These are phyloP conservation scores for Eremobia ochroleuca DNA, from an alignment of 2,888 invertebrate species.

Conservation along the genomic window DNA sequence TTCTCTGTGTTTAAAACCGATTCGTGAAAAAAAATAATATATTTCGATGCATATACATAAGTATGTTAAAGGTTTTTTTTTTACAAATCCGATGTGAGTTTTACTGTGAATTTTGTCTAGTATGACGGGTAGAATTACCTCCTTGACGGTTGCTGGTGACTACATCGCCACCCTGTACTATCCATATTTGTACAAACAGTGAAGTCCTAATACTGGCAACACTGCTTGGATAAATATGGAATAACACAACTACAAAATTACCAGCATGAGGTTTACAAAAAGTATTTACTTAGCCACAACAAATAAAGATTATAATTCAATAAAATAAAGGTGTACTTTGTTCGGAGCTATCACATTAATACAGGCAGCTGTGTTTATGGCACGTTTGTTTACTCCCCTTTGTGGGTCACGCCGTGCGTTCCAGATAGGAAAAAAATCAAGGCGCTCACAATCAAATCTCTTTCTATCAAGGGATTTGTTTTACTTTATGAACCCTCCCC, in stretches of 20 bases:
- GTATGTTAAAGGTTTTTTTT: neutral
- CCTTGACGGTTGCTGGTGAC: neutral
- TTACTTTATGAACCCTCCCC: slow-evolving; percentile 58
- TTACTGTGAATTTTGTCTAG: neutral
- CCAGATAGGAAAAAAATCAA: slow-evolving; percentile 67
- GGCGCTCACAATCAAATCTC: slow-evolving; percentile 69
- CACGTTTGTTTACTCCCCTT: slow-evolving; percentile 74
- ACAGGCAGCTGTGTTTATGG: slow-evolving; percentile 71
- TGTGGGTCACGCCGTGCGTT: slow-evolving; percentile 65
- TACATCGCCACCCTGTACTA: neutral
- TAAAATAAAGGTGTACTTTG: slow-evolving; percentile 73
- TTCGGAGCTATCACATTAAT: slow-evolving; percentile 76
- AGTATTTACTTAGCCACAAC: slow-evolving; percentile 32
- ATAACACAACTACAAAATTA: slow-evolving; percentile 24
- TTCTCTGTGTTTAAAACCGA: neutral
- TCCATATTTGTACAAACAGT: slow-evolving; percentile 1
- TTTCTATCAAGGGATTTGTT: slow-evolving; percentile 67
- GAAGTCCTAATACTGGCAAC: neutral
- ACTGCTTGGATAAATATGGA: neutral
- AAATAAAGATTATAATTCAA: slow-evolving; percentile 59
- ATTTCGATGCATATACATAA: no score
- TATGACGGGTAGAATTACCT: neutral
- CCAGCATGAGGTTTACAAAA: slow-evolving; percentile 37
- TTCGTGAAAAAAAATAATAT: neutral
- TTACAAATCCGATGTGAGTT: neutral